phyloP scores from a whole-genome alignment of 1,140 invertebrate genomes.

The honey bee (Apis mellifera) region DNA sequence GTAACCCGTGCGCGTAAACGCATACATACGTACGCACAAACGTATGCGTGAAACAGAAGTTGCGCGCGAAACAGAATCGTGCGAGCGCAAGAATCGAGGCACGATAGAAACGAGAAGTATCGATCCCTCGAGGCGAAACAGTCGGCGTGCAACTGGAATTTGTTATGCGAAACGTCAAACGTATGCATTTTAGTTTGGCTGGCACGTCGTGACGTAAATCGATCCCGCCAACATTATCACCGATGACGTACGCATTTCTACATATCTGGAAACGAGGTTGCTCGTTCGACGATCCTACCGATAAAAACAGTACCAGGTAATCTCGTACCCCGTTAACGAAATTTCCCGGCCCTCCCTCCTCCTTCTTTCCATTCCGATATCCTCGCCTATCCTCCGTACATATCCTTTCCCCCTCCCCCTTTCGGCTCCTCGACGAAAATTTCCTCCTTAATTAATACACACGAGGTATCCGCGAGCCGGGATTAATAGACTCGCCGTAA shows the following conservation, averaged over 20 bases:
- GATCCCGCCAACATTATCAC: slow-evolving; percentile 57
- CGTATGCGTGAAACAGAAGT: too few species aligned
- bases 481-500: neutral
- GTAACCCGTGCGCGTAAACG: neutral
- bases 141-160: slow-evolving; percentile 60
- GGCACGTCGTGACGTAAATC: slow-evolving; percentile 58
- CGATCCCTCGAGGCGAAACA: slow-evolving; percentile 56
- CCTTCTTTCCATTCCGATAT: too few species aligned
- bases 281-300: slow-evolving; percentile 48
- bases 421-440: too few species aligned
- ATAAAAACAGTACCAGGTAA: slow-evolving; percentile 53
- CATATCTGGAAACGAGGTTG: slow-evolving; percentile 52
- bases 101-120: slow-evolving; percentile 40
- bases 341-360: too few species aligned
- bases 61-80: too few species aligned
- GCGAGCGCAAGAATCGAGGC: slow-evolving; percentile 7
- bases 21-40: neutral
- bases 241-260: slow-evolving; percentile 59
- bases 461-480: too few species aligned
- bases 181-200: slow-evolving; percentile 35
- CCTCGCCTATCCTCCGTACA: too few species aligned
- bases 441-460: too few species aligned
- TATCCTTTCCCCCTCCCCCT: too few species aligned
- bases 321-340: too few species aligned
- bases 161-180: slow-evolving; percentile 61